phyloP scores from a whole-genome alignment of 1,140 invertebrate species.

The Drosophila mauritiana region DNA sequence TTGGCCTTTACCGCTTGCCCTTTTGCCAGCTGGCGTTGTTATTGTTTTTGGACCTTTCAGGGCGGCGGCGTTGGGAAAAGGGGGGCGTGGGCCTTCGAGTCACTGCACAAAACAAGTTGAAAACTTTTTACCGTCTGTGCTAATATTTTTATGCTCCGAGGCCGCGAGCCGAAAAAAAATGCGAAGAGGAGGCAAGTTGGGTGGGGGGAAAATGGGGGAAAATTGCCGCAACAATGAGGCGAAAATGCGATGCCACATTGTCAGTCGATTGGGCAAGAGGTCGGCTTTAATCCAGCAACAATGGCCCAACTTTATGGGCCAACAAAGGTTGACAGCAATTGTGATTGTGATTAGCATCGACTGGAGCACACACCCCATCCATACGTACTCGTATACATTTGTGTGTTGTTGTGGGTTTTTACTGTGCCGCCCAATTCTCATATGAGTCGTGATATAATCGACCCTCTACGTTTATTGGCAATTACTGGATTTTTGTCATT shows the following conservation, averaged over 20 bases:
- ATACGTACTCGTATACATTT: no score
- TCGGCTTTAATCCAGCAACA: slow-evolving; percentile 30
- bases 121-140: slow-evolving; percentile 63
- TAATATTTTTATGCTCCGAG: slow-evolving; percentile 66
- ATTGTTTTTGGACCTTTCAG: slow-evolving; percentile 9
- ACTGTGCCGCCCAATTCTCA: slow-evolving; percentile 15
- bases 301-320: slow-evolving; percentile 57
- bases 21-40: slow-evolving; percentile 26
- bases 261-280: slow-evolving; percentile 32
- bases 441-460: slow-evolving; percentile 11
- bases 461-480: slow-evolving; percentile 57
- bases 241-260: slow-evolving; percentile 19
- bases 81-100: slow-evolving; percentile 18
- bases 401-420: neutral
- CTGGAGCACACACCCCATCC: neutral
- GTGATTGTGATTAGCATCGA: slow-evolving; percentile 41
- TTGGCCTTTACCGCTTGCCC: slow-evolving; percentile 8
- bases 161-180: slow-evolving; percentile 3
- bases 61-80: slow-evolving; percentile 4
- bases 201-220: neutral
- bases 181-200: neutral
- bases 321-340: slow-evolving; percentile 49
- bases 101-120: slow-evolving; percentile 42
- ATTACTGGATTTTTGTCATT: slow-evolving; percentile 61
- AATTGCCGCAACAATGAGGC: slow-evolving; percentile 8